A percentile compares a stretch with the other conserved stretches of the same genome.
Conservation (phyloP, 2,113 vertebrate genomes). For the Myrmophylax atrothorax region DNA sequence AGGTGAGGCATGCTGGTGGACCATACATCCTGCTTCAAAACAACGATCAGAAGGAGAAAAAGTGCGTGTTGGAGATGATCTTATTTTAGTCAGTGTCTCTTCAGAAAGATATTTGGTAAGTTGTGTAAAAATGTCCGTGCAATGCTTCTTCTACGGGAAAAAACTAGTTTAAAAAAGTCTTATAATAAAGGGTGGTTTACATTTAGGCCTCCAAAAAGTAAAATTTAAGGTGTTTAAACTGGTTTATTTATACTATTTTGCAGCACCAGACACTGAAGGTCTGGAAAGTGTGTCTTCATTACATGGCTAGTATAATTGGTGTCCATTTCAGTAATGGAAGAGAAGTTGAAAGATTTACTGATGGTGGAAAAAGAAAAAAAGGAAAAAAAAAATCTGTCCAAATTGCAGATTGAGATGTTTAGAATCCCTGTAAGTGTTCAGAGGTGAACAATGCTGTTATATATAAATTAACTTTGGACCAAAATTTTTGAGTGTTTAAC, state of each 20-base stretch:
- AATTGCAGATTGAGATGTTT: neutral
- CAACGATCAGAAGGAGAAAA: slow-evolving; percentile 95
- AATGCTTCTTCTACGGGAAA: neutral
- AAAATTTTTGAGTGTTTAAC: neutral
- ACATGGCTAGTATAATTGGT: neutral
- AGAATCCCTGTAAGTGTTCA: neutral
- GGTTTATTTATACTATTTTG: neutral
- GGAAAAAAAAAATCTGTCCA: neutral
- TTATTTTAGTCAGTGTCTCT: slow-evolving; percentile 96
- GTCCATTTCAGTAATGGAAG: neutral
- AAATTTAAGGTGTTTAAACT: neutral
- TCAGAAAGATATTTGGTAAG: slow-evolving; percentile 97
- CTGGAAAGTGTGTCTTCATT: neutral
- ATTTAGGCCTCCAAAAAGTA: neutral
- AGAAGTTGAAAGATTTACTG: neutral
- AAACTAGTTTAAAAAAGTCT: neutral
- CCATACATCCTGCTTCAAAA: slow-evolving; percentile 85
- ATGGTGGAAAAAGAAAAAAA: neutral
- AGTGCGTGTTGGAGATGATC: slow-evolving; percentile 94
- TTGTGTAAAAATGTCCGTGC: neutral
- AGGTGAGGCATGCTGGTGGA: slow-evolving; percentile 95
- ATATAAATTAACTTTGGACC: neutral
- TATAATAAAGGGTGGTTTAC: neutral
- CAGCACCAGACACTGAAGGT: neutral
- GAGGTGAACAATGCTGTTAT: neutral